Base-by-base conservation (phyloP, 2,113 vertebrate genomes). In the Vanacampus margaritifer region DNA sequence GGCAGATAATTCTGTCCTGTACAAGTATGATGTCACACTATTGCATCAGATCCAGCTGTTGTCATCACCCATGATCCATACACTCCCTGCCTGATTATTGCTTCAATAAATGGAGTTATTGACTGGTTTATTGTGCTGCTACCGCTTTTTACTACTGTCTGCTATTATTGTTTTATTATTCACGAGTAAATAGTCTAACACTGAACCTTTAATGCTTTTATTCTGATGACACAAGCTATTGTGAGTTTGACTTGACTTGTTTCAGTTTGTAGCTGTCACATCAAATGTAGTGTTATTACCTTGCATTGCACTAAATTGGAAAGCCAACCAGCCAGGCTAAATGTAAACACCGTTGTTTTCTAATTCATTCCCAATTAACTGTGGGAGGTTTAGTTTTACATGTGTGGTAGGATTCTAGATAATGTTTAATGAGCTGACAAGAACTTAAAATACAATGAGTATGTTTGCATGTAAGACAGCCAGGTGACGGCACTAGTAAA, bases 401-500 rank as follows among this genome's bases (percentile, higher is more conserved):
- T 24, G 23, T 54, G 23, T 54, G 51, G 51, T 13, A 13, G 9
- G 32, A 32, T 14, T 36, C 36, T 7, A 3, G 28, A 35, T 35
- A 10, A 16, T 57, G 26, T 36, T 36, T 32, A 57, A 32, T 32
- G 26, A 28, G 1, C 23, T 26, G 51, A 54, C 14, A 14, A 23
- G 51, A 46, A 26, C 26, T 28, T 39, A 36, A 39, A 36, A 13
- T 37, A 28, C 6, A 45, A 64, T 46, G 43, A 46, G 43, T 46
- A 46, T 16, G 64, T 37, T 1, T 67, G 53, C 41, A n/a, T 51
- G 65, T 24, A 17, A 51, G 71, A 45, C 51, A 13, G 10, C 12
- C 28, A 60, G 68, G 50, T 21, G 19, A 16, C 69, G 71, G 65
- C 8, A 2, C 46, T 61, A 61, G 43, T 41, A 3, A 66, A 71